Conservation (phyloP, 1,140 invertebrate genomes). For the Bilobella aurantiaca region DNA sequence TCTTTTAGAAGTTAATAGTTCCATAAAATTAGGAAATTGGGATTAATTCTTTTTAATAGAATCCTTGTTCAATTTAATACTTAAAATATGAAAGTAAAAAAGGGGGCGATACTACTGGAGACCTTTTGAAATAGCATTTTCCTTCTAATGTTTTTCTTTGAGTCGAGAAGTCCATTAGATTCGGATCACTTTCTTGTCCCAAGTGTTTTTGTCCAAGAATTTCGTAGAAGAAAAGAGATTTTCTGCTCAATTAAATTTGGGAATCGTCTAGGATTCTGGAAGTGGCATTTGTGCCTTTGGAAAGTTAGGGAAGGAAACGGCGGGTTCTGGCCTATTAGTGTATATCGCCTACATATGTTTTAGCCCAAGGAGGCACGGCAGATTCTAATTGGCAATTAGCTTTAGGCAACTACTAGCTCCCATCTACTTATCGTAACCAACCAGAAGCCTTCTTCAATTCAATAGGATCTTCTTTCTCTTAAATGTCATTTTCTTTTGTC, state of each 20-base stretch:
- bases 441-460: conserved; percentile 4
- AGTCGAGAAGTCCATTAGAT: background rate
- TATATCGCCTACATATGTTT: conserved; percentile 7
- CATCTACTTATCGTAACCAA: conserved; percentile 20
- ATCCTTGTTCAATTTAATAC: too few relatives aligned
- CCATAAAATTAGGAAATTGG: too few relatives aligned
- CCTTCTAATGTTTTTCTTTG: background rate
- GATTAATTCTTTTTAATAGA: too few relatives aligned
- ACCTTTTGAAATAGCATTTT: too few relatives aligned
- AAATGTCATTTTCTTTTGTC: background rate
- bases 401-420: conserved; percentile 14
- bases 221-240: conserved; percentile 10
- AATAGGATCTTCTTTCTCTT: background rate
- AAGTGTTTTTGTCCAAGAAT: background rate
- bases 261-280: conserved; percentile 18
- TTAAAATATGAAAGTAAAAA: too few relatives aligned
- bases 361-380: conserved; percentile 17
- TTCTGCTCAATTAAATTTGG: conserved; percentile 31
- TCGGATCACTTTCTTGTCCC: background rate
- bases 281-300: conserved; percentile 7
- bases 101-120: too few relatives aligned
- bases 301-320: too few relatives aligned
- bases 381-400: conserved; percentile 33
- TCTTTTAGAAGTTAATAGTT: too few relatives aligned
- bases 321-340: background rate